Evolutionary conservation across 2,113 vertebrate genomes (phyloP).

Genomic region (human (Homo sapiens)): GRCh38 chr18:2200001-2200500

Average conservation of each 20-base stretch:
- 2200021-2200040: too few species aligned
- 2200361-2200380: background rate
- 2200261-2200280: background rate
- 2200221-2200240: background rate
- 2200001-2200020: too few species aligned
- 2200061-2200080: too few species aligned
- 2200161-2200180: background rate
- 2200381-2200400: background rate
- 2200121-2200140: too few species aligned
- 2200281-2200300: background rate
- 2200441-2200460: background rate
- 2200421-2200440: background rate
- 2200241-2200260: background rate
- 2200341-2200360: background rate
- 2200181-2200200: background rate
- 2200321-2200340: background rate
- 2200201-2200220: background rate
- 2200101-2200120: too few species aligned
- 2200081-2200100: too few species aligned
- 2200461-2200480: background rate
- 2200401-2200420: background rate
- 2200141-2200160: too few species aligned
- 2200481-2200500: background rate
- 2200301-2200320: background rate
- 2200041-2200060: too few species aligned